Percentiles rank a stretch among this genome's conserved stretches.
These are phyloP conservation scores for Hyperopisus bebe DNA, from an alignment of 2,113 vertebrate genomes.

Conservation along the genomic window DNA sequence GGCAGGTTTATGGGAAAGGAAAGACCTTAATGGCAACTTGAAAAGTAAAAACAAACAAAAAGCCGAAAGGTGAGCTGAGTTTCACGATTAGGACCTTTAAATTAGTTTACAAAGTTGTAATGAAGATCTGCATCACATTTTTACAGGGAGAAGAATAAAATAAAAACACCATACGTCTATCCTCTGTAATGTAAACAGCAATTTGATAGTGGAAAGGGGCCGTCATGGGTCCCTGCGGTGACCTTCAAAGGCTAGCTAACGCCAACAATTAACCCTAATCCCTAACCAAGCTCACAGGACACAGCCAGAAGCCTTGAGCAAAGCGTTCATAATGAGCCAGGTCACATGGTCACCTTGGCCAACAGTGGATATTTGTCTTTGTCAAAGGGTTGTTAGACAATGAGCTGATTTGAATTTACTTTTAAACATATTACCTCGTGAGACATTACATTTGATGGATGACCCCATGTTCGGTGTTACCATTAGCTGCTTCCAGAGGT, in stretches of 20 bases:
- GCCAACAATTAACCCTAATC: neutral
- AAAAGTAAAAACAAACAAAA: neutral
- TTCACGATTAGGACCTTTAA: neutral
- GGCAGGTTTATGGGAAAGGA: neutral
- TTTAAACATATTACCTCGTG: neutral
- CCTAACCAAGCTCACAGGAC: neutral
- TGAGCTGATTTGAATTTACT: neutral
- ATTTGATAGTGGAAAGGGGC: neutral
- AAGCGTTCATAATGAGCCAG: neutral
- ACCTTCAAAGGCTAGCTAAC: neutral
- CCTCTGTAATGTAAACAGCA: neutral
- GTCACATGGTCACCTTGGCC: neutral
- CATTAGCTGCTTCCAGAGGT: neutral
- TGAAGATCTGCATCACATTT: neutral
- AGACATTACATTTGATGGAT: neutral
- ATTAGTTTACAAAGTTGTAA: neutral
- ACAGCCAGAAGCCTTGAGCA: neutral
- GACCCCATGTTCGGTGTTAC: neutral
- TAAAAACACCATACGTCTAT: neutral
- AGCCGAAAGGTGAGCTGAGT: neutral
- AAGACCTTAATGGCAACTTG: neutral
- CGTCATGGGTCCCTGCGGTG: neutral
- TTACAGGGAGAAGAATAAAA: neutral
- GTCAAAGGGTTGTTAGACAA: neutral
- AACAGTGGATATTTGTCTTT: neutral